A percentile compares a stretch with the other conserved stretches of the same genome.
phyloP scores from a whole-genome alignment of 2,797 vertebrate genomes.

The Nyctibius grandis region DNA sequence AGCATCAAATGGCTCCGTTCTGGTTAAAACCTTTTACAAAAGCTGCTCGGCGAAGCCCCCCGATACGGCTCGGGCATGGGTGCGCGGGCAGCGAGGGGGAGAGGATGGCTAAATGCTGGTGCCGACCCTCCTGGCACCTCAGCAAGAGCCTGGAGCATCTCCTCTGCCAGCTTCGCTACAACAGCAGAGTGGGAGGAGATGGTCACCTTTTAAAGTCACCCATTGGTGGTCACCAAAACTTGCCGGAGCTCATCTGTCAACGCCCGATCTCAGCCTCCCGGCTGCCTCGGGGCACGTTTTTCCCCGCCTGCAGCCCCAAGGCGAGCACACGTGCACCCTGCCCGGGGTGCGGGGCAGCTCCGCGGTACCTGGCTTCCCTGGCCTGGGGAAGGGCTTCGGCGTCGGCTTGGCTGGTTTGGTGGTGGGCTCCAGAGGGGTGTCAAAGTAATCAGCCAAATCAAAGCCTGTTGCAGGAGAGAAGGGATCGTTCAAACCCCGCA shows the following conservation, averaged over 20 bases:
- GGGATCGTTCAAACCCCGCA: not conserved
- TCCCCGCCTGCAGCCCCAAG: fast-evolving
- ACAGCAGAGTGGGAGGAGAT: not conserved
- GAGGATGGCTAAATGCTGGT: not conserved
- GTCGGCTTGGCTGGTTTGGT: conserved; percentile 64
- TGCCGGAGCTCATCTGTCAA: not conserved
- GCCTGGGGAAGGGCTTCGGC: conserved; percentile 43
- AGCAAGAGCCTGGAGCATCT: not conserved
- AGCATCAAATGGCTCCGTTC: fast-evolving
- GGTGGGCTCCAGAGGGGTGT: conserved; percentile 31
- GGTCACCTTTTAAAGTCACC: not conserved
- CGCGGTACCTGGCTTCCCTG: conserved; percentile 38
- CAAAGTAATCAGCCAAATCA: conserved; percentile 49
- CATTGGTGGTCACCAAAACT: not conserved
- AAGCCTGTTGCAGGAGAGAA: not conserved
- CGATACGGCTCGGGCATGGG: fast-evolving
- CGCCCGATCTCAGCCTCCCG: fast-evolving
- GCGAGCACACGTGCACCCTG: fast-evolving
- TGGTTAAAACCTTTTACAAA: not conserved
- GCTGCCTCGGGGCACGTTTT: not conserved
- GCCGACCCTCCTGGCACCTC: not conserved
- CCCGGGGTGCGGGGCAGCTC: fast-evolving
- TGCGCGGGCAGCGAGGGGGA: not conserved
- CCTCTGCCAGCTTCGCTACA: fast-evolving
- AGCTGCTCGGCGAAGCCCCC: fast-evolving